Base-by-base conservation (phyloP, 2,888 invertebrate species). In the Heliconius sara region DNA sequence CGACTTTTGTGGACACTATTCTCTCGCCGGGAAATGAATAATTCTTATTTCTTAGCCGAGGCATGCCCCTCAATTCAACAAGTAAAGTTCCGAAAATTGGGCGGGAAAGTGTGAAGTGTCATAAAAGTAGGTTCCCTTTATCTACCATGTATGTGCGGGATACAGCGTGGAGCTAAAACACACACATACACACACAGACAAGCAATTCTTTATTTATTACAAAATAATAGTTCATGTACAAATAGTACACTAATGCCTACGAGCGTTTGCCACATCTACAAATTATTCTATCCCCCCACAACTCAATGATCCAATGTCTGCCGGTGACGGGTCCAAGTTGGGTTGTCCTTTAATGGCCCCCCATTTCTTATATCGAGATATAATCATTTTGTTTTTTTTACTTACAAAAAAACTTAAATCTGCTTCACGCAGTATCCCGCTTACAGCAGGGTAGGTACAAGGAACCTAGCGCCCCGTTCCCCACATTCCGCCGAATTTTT, bases 341-440 rank as follows among this genome's bases (percentile, higher is more conserved):
- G 43, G 25, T 22, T 74, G 39, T 63, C 74, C 34, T 63, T 10
- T 75, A 75, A 75, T 75, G 65, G 75, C 75, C 27, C 72, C 74
- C 43, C 43, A 19, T 25, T 65, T 75, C 65, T 63, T 75, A 65
- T 43, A 75, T 75, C 12, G 65, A 65, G 6, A 43, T 75, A 22
- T 75, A 75, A 66, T 75, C 65, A 47, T 75, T 74, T 65, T 22
- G 39, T 60, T 75, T 72, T 52, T 27, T 43, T 74, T 75, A 12
- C 13, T n/a, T 63, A 52, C 2, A 22, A 52, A 19, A 52, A 52
- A 22, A 52, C 25, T 63, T 43, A 25, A 75, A 25, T 39, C 22
- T 22, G 25, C 13, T 65, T 27, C 65, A 65, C 3, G 27, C 27
- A 7, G 13, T 65, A 27, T 65, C 27, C 16, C 65, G 27, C 65